These are phyloP conservation scores for Tenthredo livida DNA, from an alignment of 2,888 invertebrate species.

Conservation along the genomic window DNA sequence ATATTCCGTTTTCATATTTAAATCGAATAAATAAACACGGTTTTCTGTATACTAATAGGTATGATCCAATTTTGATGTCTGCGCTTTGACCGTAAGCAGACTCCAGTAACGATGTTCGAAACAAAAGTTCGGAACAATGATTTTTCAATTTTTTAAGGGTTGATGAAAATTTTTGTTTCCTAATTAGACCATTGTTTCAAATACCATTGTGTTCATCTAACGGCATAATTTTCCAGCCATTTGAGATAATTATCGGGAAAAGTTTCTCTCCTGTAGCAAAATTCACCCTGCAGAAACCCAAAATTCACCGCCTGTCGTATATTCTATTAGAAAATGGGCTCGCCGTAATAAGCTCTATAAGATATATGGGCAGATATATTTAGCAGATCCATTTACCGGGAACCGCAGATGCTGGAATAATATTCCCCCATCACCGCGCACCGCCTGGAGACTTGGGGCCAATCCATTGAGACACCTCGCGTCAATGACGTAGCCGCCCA, in stretches of 20 bases:
- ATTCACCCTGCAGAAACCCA: neutral
- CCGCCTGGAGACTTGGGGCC: slow-evolving; percentile 3
- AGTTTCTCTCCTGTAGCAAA: slow-evolving; percentile 2
- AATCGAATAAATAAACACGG: neutral
- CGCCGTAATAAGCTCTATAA: neutral
- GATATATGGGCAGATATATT: neutral
- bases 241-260: neutral
- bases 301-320: neutral
- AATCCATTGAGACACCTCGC: slow-evolving; percentile 50
- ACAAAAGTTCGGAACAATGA: neutral
- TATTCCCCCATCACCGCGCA: neutral
- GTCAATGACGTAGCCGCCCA: slow-evolving; percentile 48
- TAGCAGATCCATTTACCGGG: slow-evolving; percentile 15
- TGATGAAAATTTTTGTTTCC: neutral
- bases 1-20: neutral
- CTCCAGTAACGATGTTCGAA: too few relatives aligned
- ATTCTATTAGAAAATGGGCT: slow-evolving; percentile 27
- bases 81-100: too few relatives aligned
- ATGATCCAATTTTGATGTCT: neutral
- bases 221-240: neutral
- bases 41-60: neutral
- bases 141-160: neutral
- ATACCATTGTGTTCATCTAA: neutral
- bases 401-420: slow-evolving; percentile 20
- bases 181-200: slow-evolving; percentile 1